Evolutionary conservation across 2,888 invertebrate species (phyloP).

Genomic region (Aproaerema taeniolella): DNA sequence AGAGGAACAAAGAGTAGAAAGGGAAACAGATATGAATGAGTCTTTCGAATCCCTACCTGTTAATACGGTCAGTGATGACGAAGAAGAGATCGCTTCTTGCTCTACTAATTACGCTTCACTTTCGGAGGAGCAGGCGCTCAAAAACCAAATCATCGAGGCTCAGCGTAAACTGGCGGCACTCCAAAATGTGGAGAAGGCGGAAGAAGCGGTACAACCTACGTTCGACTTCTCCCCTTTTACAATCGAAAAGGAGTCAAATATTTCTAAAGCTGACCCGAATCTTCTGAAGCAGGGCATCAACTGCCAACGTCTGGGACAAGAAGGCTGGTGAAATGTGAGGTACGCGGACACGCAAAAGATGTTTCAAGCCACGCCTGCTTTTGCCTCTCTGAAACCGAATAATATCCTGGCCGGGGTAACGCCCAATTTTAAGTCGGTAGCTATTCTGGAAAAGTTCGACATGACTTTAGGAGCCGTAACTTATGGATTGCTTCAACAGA

Average conservation of each 20-base stretch:
- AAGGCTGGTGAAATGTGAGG: conserved; percentile 8
- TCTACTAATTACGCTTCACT: not conserved
- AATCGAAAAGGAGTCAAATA: not conserved
- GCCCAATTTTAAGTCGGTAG: conserved; percentile 1
- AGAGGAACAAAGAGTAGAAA: not conserved
- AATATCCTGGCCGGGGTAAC: conserved; percentile 6
- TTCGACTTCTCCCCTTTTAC: not conserved
- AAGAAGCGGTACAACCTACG: not conserved
- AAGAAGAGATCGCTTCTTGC: not conserved
- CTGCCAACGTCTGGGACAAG: not conserved
- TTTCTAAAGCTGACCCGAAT: not conserved
- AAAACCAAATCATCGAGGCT: not conserved
- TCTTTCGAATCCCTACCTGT: not conserved
- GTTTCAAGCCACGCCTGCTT: conserved; percentile 12
- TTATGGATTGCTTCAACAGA: conserved; percentile 8
- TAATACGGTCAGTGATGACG: not conserved
- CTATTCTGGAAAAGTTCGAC: conserved; percentile 11
- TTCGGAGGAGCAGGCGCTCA: not conserved
- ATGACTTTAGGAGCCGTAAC: conserved; percentile 11
- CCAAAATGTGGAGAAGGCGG: not conserved
- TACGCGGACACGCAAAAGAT: conserved; percentile 12
- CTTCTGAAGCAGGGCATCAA: not conserved
- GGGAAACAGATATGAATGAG: not conserved
- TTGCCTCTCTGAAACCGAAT: conserved; percentile 10
- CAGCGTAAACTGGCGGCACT: not conserved